Evolutionary conservation across 1,140 invertebrate genomes (phyloP), one percentile per base, ranked within the genome.

Genomic region (Ceratosolen solmsi): DNA sequence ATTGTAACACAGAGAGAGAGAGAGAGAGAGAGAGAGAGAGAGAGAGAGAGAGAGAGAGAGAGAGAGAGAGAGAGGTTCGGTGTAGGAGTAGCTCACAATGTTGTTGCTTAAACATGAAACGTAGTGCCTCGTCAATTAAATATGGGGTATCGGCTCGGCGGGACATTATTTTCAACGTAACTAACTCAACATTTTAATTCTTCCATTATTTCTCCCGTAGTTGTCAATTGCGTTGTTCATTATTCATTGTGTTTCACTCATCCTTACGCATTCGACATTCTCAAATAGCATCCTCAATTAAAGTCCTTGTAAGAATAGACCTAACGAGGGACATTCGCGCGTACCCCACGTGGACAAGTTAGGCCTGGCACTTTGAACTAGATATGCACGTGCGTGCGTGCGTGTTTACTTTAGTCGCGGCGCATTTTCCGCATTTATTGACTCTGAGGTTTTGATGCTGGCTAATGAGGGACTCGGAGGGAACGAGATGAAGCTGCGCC

Each of bases 211-310:
- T 60, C 30, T 9, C 25, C 17, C 30, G 17, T 36, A 27, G 22
- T 0, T n/a, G 3, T 65, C 33, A 38, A 68, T 38, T 68, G 30
- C 38, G 2, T 15, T 4, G 36, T 68, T 38, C 33, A 38, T 38
- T 38, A 38, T 38, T 38, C 63, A 33, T 63, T 33, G 9, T 63
- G 13, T 33, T 17, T n/a, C 63, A 38, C 5, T 68, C 4, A 8
- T 68, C 22, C 63, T 68, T 33, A 3, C 7, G 5, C 5, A 68
- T 7, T 38, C 0, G 63, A n/a, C 8, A n/a, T 33, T 63, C 4
- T 63, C 17, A 33, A 63, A 63, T 33, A 63, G n/a, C 33, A 68
- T 38, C 36, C 4, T 38, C 36, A 68, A 68, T 68, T 68, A 68
- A n/a, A 63, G 30, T 68, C 27, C 2, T 13, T 38, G 4, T 20